Evolutionary conservation across 1,140 invertebrate species (phyloP).

Genomic region (Euura saliciscinereae): DNA sequence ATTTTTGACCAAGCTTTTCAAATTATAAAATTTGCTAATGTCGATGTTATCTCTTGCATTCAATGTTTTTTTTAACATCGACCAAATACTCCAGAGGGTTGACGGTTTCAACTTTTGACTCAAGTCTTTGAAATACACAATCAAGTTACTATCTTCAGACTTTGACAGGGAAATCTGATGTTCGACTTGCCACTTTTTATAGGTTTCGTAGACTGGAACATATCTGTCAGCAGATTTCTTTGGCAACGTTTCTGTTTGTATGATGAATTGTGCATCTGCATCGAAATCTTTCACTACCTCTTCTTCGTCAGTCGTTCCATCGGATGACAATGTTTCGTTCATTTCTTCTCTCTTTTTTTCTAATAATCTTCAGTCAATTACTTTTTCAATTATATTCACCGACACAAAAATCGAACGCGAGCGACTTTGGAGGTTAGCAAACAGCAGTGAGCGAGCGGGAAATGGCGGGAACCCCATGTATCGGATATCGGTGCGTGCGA

Average conservation of each 20-base stretch:
- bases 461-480: too few species aligned
- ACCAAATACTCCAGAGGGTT: constrained; percentile 14
- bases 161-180: constrained; percentile 16
- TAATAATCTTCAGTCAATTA: too few species aligned
- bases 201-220: constrained; percentile 9
- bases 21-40: constrained; percentile 18
- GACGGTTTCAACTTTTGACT: constrained; percentile 11
- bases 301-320: constrained; percentile 9
- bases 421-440: too few species aligned
- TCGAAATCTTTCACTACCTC: constrained; percentile 8
- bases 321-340: too few species aligned
- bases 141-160: constrained; percentile 12
- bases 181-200: constrained; percentile 3
- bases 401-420: too few species aligned
- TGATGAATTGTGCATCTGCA: constrained; percentile 4
- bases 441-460: too few species aligned
- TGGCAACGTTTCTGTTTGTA: not conserved
- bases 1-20: constrained; percentile 19
- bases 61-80: constrained; percentile 21
- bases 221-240: constrained; percentile 10
- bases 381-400: too few species aligned
- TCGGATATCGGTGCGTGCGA: too few species aligned
- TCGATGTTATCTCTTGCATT: constrained; percentile 15
- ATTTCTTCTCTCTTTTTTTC: too few species aligned
- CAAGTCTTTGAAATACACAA: constrained; percentile 9